Evolutionary conservation across 2,888 invertebrate species (phyloP), one percentile per base, ranked within the genome.

Genomic region (Acanthacorydalis orientalis): DNA sequence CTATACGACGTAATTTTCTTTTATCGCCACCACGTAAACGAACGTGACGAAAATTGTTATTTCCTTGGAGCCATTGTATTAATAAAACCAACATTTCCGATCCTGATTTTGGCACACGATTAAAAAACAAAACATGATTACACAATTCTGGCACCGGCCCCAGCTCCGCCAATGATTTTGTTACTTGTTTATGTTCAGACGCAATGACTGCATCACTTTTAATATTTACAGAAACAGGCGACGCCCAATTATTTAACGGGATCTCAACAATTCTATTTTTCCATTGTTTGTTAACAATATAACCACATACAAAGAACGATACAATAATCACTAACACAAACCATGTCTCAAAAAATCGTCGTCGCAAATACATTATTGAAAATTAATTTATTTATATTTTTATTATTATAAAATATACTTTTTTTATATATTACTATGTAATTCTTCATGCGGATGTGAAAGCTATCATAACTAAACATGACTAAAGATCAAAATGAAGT

Each of bases 21-120:
- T 54, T 56, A 46, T 59, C 56, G 7, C 59, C 58, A 15, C 63
- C 64, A 51, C 60, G 63, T 48, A 76, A 60, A 49, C 75, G 61
- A 46, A 75, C 63, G 53, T 78, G 77, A 49, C 69, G 68, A 56
- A 74, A 78, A 48, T 68, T 70, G 58, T 78, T 77, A 51, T 58
- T 57, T n/a, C 73, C 73, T 57, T 75, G 73, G 49, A 77, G 61
- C 59, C 70, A 70, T 55, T 77, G 73, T 48, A 78, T 56, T 31
- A 78, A 60, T 51, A 75, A 59, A n/a, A 75, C 70, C 45, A 77
- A 58, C 55, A 75, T 64, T 58, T 77, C 77, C 4, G 74, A 69
- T 11, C 77, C 78, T 40, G 74, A 69, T 53, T 73, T 72, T 1
- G 78, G 77, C 11, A 78, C 68, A 39, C 72, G 64, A 53, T 77